Base-by-base conservation (phyloP, 2,113 vertebrate genomes). In the Lepus americanus region DNA sequence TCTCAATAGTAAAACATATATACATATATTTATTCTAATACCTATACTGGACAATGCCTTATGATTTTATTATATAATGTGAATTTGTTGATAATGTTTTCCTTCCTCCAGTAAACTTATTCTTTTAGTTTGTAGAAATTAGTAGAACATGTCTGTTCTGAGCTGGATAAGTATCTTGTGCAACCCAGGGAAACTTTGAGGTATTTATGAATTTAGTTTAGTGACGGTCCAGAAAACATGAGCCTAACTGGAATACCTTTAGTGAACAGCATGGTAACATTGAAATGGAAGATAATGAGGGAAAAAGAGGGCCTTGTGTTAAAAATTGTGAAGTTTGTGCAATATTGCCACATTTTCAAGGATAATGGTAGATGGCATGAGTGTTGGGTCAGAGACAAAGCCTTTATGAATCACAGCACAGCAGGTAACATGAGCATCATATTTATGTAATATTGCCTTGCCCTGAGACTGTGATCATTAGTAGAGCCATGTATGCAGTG, bases 401-500 rank as follows among this genome's bases (percentile, higher is more conserved):
- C 23, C 19, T 61, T 90, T 53, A 39, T 78, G 69, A 33, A 31
- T 91, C 8, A 49, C n/a, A 72, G 19, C 44, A 83, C 2, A 78
- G 20, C 39, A 36, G 67, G 33, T 16, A 61, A 3, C 14, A 51
- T 72, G 31, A 36, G 22, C 20, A 16, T 73, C 12, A 7, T 49
- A 51, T 53, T 88, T 22, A 23, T 4, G 2, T 61, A 31, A 16
- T 20, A 29, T 64, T 53, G 2, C 22, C n/a, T 74, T 36, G 36
- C 5, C 5, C 20, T 0, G 29, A 66, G 33, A 66, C 0, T 17
- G 5, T 51, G 61, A 6, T 88, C 12, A 7, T 44, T 7, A 0
- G 0, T 59, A 11, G 31, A 61, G 2, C 36, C 36, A 14, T 55
- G 23, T 0, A 7, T n/a, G 5, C 25, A 66, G 9, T 11, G 66